phyloP scores from a whole-genome alignment of 2,888 invertebrate species.

The Agrotis ipsilon region DNA sequence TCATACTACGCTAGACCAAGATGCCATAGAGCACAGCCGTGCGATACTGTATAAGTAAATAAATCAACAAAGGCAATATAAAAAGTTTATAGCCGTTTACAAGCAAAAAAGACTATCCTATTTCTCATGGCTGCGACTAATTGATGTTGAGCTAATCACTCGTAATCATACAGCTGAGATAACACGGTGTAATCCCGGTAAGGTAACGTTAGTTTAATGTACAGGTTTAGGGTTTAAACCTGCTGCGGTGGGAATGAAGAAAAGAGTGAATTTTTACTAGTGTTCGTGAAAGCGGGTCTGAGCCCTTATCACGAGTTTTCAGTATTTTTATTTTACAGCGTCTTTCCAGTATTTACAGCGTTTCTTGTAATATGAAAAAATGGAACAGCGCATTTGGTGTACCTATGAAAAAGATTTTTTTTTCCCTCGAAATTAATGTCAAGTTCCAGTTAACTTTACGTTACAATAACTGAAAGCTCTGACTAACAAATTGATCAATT shows the following conservation, averaged over 20 bases:
- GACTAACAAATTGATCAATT: no score
- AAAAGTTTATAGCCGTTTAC: slow-evolving; percentile 39
- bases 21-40: background rate
- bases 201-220: slow-evolving; percentile 21
- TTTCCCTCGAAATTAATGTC: no score
- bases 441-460: no score
- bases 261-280: background rate
- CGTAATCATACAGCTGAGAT: slow-evolving; percentile 20
- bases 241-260: background rate
- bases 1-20: background rate
- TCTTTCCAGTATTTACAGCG: no score
- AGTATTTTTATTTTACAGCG: no score
- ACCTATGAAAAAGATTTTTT: no score
- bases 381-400: no score
- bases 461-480: no score
- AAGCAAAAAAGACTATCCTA: slow-evolving; percentile 38
- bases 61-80: slow-evolving; percentile 33
- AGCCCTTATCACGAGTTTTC: no score
- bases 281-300: no score
- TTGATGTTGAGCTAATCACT: slow-evolving; percentile 23
- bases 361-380: no score
- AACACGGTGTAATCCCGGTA: background rate
- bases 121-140: slow-evolving; percentile 45
- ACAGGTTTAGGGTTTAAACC: background rate
- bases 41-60: background rate